phyloP scores from a whole-genome alignment of 2,888 invertebrate genomes.

The Schizotus pectinicornis region DNA sequence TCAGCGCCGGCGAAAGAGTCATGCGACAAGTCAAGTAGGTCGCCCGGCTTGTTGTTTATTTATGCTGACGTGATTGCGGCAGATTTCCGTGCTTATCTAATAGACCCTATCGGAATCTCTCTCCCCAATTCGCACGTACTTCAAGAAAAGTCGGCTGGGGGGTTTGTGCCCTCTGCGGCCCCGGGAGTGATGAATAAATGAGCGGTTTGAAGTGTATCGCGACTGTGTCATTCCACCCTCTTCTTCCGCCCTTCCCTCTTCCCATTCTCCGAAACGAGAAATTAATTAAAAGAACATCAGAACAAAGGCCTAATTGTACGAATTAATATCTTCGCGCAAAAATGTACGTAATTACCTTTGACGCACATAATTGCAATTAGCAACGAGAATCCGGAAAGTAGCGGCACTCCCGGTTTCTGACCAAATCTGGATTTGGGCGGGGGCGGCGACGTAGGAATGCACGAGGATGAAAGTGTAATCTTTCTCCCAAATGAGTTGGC shows the following conservation, averaged over 20 bases:
- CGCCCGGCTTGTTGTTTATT: slow-evolving; percentile 16
- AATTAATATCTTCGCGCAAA: no score
- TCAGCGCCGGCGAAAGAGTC: no score
- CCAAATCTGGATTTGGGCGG: no score
- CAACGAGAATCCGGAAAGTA: background rate
- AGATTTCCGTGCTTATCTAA: slow-evolving; percentile 22
- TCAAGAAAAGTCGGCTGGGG: slow-evolving; percentile 14
- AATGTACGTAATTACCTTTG: background rate
- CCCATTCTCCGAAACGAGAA: no score
- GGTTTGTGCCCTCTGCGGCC: slow-evolving; percentile 3
- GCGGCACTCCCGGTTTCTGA: no score
- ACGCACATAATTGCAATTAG: slow-evolving; percentile 6
- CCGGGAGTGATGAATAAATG: slow-evolving; percentile 25
- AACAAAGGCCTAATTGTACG: slow-evolving; percentile 12
- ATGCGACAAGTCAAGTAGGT: no score
- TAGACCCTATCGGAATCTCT: slow-evolving; percentile 16
- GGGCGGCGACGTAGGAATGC: slow-evolving; percentile 5
- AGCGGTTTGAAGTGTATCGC: slow-evolving; percentile 23
- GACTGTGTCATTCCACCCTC: slow-evolving; percentile 16
- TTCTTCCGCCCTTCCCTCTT: slow-evolving; percentile 6
- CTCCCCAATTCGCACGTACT: slow-evolving; percentile 20
- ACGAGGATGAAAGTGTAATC: slow-evolving; percentile 23
- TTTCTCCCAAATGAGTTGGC: slow-evolving; percentile 26
- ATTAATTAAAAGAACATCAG: slow-evolving; percentile 10
- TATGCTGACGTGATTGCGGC: slow-evolving; percentile 22